These are phyloP conservation scores for Ceratina calcarata DNA, from an alignment of 1,140 invertebrate species.

Conservation along the genomic window DNA sequence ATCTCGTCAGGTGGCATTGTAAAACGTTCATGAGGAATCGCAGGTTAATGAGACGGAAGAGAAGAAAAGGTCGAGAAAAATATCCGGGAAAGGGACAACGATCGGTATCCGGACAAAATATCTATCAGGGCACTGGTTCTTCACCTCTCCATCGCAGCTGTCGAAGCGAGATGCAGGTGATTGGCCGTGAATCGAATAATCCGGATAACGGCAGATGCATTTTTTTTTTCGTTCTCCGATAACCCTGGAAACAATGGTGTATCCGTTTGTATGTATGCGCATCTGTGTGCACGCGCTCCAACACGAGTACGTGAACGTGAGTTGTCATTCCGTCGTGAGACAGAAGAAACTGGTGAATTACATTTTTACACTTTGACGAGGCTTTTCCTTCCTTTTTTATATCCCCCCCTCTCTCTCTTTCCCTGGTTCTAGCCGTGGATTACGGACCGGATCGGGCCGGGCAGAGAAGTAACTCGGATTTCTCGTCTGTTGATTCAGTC, in stretches of 20 bases:
- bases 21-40: too few relatives aligned
- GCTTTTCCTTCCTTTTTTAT: neutral
- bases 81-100: too few relatives aligned
- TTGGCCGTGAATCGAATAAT: slow-evolving; percentile 42
- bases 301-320: neutral
- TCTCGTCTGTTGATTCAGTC: slow-evolving; percentile 26
- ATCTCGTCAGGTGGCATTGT: too few relatives aligned
- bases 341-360: slow-evolving; percentile 37
- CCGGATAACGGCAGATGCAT: slow-evolving; percentile 34
- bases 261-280: too few relatives aligned
- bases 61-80: too few relatives aligned
- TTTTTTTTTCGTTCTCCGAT: slow-evolving; percentile 25
- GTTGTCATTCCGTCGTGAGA: slow-evolving; percentile 9
- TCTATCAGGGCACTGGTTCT: slow-evolving; percentile 10
- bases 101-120: too few relatives aligned
- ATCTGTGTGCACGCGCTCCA: neutral
- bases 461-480: slow-evolving; percentile 23
- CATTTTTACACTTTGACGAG: slow-evolving; percentile 47
- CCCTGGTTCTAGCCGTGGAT: slow-evolving; percentile 30
- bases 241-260: slow-evolving; percentile 47
- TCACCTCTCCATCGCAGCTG: slow-evolving; percentile 20
- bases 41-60: too few relatives aligned
- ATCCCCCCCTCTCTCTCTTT: too few relatives aligned
- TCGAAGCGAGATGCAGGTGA: slow-evolving; percentile 29
- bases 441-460: neutral